Conservation (phyloP, 2,888 invertebrate genomes). For the Troides aeacus region DNA sequence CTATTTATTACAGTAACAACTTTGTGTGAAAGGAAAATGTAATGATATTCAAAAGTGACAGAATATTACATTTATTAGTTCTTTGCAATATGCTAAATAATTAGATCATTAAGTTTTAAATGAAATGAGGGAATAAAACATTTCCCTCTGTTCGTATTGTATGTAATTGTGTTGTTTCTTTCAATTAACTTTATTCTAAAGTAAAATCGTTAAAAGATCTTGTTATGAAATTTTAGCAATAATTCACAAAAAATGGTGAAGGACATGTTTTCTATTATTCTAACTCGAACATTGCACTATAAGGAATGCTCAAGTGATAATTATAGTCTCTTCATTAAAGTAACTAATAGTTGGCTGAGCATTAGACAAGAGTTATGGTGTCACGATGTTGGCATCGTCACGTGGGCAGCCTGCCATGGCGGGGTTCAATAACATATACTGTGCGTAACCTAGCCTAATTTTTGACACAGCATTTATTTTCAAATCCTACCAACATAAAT, state of each 20-base stretch:
- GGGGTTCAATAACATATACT: conserved; percentile 48
- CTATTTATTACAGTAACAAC: neutral
- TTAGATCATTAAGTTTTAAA: too few species aligned
- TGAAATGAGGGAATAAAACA: too few species aligned
- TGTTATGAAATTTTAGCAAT: too few species aligned
- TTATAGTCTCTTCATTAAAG: conserved; percentile 32
- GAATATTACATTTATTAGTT: too few species aligned
- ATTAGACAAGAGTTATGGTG: conserved; percentile 43
- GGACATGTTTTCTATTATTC: too few species aligned
- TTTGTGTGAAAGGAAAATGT: neutral
- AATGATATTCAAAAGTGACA: too few species aligned
- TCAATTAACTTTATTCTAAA: too few species aligned
- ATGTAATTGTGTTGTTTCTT: too few species aligned
- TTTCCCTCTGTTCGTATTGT: too few species aligned
- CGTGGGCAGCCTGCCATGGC: conserved; percentile 53
- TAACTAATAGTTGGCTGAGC: conserved; percentile 46
- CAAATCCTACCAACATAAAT: conserved; percentile 16
- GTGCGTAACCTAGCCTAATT: conserved; percentile 35
- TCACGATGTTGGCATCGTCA: conserved; percentile 41
- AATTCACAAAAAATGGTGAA: too few species aligned
- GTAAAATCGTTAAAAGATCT: too few species aligned
- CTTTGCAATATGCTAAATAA: too few species aligned
- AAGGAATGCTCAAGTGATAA: conserved; percentile 16
- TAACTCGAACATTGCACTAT: neutral
- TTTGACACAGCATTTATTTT: conserved; percentile 18